phyloP scores from a whole-genome alignment of 2,113 vertebrate genomes.

The Struthidea cinerea region DNA sequence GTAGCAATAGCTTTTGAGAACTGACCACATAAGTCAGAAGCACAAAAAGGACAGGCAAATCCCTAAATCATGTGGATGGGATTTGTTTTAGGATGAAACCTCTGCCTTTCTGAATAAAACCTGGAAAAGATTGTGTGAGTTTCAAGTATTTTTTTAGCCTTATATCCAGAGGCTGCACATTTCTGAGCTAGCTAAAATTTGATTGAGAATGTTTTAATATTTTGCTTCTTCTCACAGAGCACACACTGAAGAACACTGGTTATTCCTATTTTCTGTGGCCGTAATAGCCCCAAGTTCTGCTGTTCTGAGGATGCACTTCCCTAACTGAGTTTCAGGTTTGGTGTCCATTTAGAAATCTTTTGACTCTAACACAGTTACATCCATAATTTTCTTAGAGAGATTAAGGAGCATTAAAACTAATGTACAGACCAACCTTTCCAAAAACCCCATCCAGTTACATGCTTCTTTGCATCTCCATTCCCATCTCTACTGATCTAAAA shows the following conservation, averaged over 20 bases:
- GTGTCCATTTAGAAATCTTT: neutral
- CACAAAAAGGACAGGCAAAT: neutral
- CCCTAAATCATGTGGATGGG: neutral
- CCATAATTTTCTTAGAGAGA: neutral
- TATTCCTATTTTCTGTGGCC: neutral
- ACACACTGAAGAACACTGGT: neutral
- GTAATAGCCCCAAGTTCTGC: neutral
- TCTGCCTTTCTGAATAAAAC: neutral
- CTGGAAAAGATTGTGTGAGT: rapidly evolving
- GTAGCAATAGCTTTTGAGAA: neutral
- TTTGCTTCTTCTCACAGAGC: neutral
- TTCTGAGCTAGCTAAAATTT: neutral
- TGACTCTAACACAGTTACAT: neutral
- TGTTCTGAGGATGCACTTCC: neutral
- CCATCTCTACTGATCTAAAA: neutral
- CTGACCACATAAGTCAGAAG: neutral
- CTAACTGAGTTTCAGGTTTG: neutral
- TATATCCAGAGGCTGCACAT: neutral
- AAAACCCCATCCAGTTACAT: neutral
- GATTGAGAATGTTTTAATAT: neutral
- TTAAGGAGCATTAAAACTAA: neutral
- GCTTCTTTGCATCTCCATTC: neutral
- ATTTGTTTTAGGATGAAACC: neutral
- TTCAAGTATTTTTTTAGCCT: neutral
- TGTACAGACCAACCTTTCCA: neutral